Percentiles rank a stretch among this genome's conserved stretches.
Evolutionary conservation across 2,113 vertebrate species (phyloP).

Genomic region (Spea multiplicata): DNA sequence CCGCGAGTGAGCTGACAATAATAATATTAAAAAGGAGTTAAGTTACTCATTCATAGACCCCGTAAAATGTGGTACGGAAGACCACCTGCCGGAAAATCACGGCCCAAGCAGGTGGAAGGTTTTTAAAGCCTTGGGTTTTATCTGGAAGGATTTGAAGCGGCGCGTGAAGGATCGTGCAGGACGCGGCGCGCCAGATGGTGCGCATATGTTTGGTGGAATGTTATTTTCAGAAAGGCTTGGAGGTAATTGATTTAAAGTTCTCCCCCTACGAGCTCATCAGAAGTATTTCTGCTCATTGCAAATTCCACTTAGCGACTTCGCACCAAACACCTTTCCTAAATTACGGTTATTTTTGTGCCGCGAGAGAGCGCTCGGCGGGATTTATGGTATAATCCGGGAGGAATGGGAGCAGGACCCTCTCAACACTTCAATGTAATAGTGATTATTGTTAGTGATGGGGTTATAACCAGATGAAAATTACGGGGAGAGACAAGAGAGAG

Average conservation of each 20-base stretch:
- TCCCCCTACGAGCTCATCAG: constrained; percentile 19
- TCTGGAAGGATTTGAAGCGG: constrained; percentile 20
- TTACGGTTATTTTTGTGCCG: not conserved
- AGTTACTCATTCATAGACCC: too few relatives aligned
- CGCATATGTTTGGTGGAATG: constrained; percentile 28
- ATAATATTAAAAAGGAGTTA: too few relatives aligned
- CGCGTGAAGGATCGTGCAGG: constrained; percentile 23
- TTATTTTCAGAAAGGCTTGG: constrained; percentile 24
- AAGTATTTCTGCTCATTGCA: constrained; percentile 3
- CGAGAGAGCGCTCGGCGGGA: not conserved
- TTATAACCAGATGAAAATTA: not conserved
- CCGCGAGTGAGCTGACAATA: too few relatives aligned
- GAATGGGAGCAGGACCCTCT: too few relatives aligned
- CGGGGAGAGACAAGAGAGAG: too few relatives aligned
- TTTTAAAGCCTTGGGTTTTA: not conserved
- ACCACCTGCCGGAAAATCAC: not conserved
- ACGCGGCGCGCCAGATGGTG: constrained; percentile 21
- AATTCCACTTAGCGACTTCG: constrained; percentile 13
- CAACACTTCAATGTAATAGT: too few relatives aligned
- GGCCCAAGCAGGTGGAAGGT: constrained; percentile 6
- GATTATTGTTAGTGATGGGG: not conserved
- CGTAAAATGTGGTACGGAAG: too few relatives aligned
- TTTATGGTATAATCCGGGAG: too few relatives aligned
- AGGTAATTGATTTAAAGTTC: constrained; percentile 34
- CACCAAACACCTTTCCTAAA: constrained; percentile 22